These are phyloP conservation scores for Pseudoatta argentina DNA, from an alignment of 1,140 invertebrate genomes.

Conservation along the genomic window DNA sequence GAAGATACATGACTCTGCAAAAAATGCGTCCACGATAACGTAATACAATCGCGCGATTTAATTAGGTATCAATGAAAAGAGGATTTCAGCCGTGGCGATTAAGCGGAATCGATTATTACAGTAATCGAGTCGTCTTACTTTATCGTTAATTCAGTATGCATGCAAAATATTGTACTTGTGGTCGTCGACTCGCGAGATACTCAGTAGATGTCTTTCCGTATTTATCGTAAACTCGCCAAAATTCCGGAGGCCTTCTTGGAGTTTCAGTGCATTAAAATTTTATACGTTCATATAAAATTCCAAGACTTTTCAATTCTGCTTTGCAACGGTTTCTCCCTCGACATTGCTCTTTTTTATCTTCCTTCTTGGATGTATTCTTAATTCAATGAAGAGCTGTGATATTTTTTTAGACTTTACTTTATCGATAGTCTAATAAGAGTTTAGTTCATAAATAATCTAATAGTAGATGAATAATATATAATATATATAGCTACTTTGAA, in stretches of 20 bases:
- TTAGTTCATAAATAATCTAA: too few species aligned
- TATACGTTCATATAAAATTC: neutral
- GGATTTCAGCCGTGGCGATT: neutral
- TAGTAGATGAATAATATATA: neutral
- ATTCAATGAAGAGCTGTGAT: neutral
- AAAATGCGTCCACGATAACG: neutral
- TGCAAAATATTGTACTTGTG: neutral
- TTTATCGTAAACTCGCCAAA: neutral
- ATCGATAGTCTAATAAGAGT: neutral
- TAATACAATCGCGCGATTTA: slow-evolving; percentile 23
- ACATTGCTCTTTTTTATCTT: neutral
- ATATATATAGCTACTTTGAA: neutral
- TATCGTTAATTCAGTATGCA: neutral
- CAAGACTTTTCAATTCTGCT: neutral
- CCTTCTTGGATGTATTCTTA: neutral
- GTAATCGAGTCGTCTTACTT: neutral
- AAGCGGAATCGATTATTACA: neutral
- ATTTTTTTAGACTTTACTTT: slow-evolving; percentile 3
- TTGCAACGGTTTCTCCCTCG: neutral
- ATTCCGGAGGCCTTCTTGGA: neutral
- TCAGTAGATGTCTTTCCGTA: neutral
- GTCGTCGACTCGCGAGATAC: neutral
- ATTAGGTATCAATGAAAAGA: neutral
- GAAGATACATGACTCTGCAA: neutral
- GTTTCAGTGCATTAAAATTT: neutral